phyloP scores from a whole-genome alignment of 1,140 invertebrate species.

The Leptinotarsa lineolata region DNA sequence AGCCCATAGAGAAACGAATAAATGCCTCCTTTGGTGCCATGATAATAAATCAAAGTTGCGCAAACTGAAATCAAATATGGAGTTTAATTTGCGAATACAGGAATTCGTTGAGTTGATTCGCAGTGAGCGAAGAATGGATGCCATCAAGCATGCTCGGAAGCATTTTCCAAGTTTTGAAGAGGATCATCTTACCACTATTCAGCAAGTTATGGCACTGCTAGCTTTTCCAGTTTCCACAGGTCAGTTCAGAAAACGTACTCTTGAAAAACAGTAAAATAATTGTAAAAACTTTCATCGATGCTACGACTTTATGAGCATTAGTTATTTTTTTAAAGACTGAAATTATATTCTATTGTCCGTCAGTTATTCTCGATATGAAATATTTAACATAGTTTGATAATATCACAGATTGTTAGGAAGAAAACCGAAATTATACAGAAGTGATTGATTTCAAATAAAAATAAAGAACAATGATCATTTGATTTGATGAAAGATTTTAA shows the following conservation, averaged over 20 bases:
- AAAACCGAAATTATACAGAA: too few species aligned
- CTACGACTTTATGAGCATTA: too few species aligned
- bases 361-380: too few species aligned
- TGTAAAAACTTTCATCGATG: too few species aligned
- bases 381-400: too few species aligned
- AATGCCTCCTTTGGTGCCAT: conserved; percentile 95
- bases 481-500: too few species aligned
- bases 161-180: conserved; percentile 87
- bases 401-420: too few species aligned
- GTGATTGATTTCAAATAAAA: too few species aligned
- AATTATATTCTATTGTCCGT: too few species aligned
- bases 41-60: conserved; percentile 96
- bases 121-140: conserved; percentile 80
- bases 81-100: conserved; percentile 88
- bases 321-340: too few species aligned
- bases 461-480: too few species aligned
- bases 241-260: conserved; percentile 36
- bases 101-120: conserved; percentile 96
- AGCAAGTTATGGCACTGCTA: conserved; percentile 92
- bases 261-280: too few species aligned
- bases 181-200: conserved; percentile 84
- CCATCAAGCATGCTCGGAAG: conserved; percentile 92
- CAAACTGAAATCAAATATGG: conserved; percentile 87
- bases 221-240: conserved; percentile 85
- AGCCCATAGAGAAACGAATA: conserved; percentile 77